phyloP scores from a whole-genome alignment of 2,113 vertebrate genomes.

The Mesoclemmys tuberculata region DNA sequence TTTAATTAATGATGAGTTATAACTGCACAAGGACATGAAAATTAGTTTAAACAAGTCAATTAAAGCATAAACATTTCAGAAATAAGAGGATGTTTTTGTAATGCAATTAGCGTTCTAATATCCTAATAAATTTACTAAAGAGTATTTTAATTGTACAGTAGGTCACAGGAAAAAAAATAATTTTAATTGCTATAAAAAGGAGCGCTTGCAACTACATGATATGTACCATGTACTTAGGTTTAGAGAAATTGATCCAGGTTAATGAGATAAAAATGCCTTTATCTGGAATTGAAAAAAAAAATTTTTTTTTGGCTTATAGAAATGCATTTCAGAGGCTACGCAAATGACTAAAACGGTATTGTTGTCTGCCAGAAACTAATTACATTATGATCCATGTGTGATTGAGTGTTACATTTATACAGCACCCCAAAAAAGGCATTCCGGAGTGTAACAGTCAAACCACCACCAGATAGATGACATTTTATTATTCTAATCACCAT shows the following conservation, averaged over 20 bases:
- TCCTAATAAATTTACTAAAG: conserved; percentile 75
- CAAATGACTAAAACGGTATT: conserved; percentile 51
- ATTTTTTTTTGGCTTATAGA: conserved; percentile 63
- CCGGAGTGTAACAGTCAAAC: conserved; percentile 38
- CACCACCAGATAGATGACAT: conserved; percentile 46
- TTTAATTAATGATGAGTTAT: conserved; percentile 73
- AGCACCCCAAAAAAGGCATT: conserved; percentile 34
- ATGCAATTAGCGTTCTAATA: conserved; percentile 79
- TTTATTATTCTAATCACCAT: conserved; percentile 72
- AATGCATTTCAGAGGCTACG: conserved; percentile 59
- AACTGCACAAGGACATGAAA: conserved; percentile 74
- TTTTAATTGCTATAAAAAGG: conserved; percentile 68
- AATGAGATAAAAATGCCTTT: conserved; percentile 74
- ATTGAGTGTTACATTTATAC: conserved; percentile 47
- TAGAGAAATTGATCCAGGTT: conserved; percentile 69
- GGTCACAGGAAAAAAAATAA: conserved; percentile 62
- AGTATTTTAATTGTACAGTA: conserved; percentile 72
- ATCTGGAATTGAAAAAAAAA: conserved; percentile 69
- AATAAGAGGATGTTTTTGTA: conserved; percentile 75
- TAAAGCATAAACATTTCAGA: conserved; percentile 78
- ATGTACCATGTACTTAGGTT: conserved; percentile 50
- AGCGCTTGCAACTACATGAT: conserved; percentile 42
- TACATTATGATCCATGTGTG: conserved; percentile 9
- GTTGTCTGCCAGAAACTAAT: conserved; percentile 54
- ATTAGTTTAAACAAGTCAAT: conserved; percentile 79